Conservation (phyloP, 2,113 vertebrate genomes). For the Hippopotamus amphibius region DNA sequence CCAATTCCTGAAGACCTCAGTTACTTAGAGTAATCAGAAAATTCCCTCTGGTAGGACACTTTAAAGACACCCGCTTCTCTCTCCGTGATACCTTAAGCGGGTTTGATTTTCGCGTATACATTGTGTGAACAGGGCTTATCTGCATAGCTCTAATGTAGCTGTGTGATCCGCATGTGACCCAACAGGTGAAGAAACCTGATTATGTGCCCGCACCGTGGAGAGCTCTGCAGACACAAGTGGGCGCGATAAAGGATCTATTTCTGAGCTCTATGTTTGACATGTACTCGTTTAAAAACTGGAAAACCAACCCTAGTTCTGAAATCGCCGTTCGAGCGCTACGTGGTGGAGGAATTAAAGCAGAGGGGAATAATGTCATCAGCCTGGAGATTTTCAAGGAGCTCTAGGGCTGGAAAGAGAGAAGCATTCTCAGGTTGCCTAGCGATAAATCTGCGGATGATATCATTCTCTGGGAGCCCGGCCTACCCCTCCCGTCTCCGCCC, state of each 20-base stretch:
- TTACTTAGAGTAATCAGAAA: neutral
- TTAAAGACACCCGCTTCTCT: neutral
- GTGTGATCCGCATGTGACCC: neutral
- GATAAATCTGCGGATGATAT: conserved; percentile 53
- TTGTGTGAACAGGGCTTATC: neutral
- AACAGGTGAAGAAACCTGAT: neutral
- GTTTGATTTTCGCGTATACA: neutral
- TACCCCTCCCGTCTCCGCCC: neutral
- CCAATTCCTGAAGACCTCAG: neutral
- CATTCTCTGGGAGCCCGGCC: conserved; percentile 43
- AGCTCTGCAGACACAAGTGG: neutral
- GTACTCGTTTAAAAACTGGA: neutral
- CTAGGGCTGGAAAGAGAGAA: neutral
- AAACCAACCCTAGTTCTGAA: neutral
- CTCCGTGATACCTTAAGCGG: neutral
- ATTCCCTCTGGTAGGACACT: neutral
- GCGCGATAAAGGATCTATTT: neutral
- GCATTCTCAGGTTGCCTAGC: conserved; percentile 69
- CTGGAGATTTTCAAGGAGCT: neutral
- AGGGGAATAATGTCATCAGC: neutral
- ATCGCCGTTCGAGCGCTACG: neutral
- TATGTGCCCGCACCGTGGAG: neutral
- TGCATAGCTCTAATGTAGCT: neutral
- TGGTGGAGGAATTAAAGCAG: neutral
- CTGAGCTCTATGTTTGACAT: neutral